These are phyloP conservation scores for Bemisia tabaci DNA, from an alignment of 1,140 invertebrate genomes.

Conservation along the genomic window DNA sequence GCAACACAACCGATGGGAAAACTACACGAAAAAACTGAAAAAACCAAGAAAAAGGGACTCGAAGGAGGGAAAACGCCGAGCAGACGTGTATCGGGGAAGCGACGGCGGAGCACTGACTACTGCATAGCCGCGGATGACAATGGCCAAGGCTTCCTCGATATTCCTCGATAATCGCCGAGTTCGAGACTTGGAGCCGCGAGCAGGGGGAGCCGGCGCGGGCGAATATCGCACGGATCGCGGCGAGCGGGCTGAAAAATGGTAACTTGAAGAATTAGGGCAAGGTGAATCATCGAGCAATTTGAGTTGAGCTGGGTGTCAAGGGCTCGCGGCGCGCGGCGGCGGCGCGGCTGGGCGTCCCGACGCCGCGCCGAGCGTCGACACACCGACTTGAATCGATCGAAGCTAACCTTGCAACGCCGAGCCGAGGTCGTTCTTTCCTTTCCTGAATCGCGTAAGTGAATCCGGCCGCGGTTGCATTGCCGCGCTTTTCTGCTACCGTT, in stretches of 20 bases:
- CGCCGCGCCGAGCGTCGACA: too few species aligned
- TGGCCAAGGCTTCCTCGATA: too few species aligned
- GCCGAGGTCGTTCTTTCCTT: constrained; percentile 31
- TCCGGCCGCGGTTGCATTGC: too few species aligned
- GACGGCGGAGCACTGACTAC: neutral
- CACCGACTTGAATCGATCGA: neutral
- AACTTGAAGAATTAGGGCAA: neutral
- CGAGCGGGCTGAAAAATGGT: neutral
- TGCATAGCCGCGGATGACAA: neutral
- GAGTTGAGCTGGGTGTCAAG: constrained; percentile 12
- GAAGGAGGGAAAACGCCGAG: neutral
- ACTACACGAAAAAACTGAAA: too few species aligned
- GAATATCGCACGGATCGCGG: too few species aligned
- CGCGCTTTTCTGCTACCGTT: too few species aligned
- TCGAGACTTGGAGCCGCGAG: too few species aligned
- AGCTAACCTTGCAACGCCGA: constrained; percentile 18
- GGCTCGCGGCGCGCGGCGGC: constrained; percentile 13
- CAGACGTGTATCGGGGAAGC: neutral
- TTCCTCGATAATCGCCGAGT: too few species aligned
- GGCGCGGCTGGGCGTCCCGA: neutral
- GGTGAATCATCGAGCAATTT: constrained; percentile 11
- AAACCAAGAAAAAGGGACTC: too few species aligned
- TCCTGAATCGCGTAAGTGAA: constrained; percentile 11
- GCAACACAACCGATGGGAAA: too few species aligned
- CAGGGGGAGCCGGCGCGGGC: too few species aligned